phyloP scores from a whole-genome alignment of 2,797 vertebrate species.

The Microctenopoma lineatum region DNA sequence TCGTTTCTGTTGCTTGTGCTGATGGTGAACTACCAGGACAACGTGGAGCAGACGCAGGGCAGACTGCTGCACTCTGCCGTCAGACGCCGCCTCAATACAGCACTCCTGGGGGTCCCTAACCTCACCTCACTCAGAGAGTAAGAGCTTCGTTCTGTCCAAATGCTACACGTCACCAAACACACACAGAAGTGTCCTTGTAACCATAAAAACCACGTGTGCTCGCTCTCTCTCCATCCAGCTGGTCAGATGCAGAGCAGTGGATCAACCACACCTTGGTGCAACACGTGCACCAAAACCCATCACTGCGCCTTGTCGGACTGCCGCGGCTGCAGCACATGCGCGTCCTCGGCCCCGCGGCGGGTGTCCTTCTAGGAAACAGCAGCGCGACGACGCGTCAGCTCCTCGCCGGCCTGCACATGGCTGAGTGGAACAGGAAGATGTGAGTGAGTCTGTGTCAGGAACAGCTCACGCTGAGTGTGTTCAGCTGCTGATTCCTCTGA shows the following conservation, averaged over 20 bases:
- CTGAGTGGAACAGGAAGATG: conserved; percentile 62
- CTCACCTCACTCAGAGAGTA: conserved; percentile 77
- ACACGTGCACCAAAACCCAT: conserved; percentile 76
- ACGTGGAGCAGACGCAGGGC: conserved; percentile 72
- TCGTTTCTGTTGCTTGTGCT: conserved; percentile 84
- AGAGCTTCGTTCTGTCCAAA: conserved; percentile 21
- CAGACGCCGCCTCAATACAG: conserved; percentile 60
- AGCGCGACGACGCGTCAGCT: conserved; percentile 53
- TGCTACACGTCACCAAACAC: neutral
- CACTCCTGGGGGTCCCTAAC: conserved; percentile 53
- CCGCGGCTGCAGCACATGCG: conserved; percentile 66
- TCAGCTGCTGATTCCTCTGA: neutral
- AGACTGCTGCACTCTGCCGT: conserved; percentile 74
- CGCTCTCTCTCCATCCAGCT: conserved; percentile 55
- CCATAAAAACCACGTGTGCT: too few relatives aligned
- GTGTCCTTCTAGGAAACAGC: conserved; percentile 66
- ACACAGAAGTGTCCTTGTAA: too few relatives aligned
- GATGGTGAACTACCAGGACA: conserved; percentile 85
- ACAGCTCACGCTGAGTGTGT: neutral
- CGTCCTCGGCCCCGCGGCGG: neutral
- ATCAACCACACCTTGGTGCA: conserved; percentile 70
- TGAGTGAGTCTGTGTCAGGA: conserved; percentile 49
- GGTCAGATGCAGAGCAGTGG: conserved; percentile 78
- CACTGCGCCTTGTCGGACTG: conserved; percentile 70
- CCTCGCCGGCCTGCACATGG: conserved; percentile 56